phyloP scores from a whole-genome alignment of 1,140 invertebrate species.

The Tetramorium simillimum region DNA sequence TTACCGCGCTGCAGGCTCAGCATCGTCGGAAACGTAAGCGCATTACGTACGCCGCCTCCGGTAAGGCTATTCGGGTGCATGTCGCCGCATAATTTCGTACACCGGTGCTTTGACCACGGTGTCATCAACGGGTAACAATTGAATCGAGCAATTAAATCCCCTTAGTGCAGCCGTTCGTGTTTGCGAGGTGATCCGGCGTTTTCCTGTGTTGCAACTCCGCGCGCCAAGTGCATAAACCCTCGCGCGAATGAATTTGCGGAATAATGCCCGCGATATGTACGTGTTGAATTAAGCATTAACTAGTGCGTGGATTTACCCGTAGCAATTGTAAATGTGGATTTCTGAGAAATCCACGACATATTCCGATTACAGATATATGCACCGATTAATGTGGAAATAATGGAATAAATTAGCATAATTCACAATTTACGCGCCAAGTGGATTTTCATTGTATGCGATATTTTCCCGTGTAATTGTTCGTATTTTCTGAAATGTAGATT shows the following conservation, averaged over 20 bases:
- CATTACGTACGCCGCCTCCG: constrained; percentile 25
- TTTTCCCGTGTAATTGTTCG: neutral
- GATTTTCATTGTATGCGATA: neutral
- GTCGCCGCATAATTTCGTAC: constrained; percentile 57
- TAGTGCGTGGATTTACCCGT: neutral
- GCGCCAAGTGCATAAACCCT: constrained; percentile 32
- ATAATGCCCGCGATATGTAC: constrained; percentile 21
- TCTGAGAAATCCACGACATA: neutral
- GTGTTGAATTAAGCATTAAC: constrained; percentile 54
- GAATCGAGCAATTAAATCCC: constrained; percentile 57
- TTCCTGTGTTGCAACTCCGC: constrained; percentile 2
- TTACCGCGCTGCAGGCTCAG: constrained; percentile 35
- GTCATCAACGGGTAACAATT: constrained; percentile 50
- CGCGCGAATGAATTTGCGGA: constrained; percentile 11
- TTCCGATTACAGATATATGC: neutral
- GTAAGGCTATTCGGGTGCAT: constrained; percentile 48
- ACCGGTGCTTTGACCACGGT: constrained; percentile 50
- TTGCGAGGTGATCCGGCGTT: constrained; percentile 42
- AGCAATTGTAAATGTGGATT: neutral
- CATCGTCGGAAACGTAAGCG: constrained; percentile 46
- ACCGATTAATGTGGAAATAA: neutral
- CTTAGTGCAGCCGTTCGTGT: constrained; percentile 37
- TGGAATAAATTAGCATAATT: constrained; percentile 8
- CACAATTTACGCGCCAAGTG: neutral
- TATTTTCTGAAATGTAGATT: neutral